Evolutionary conservation across 1,140 invertebrate species (phyloP), one percentile per base, ranked within the genome.

Genomic region (Dendroctonus ponderosae): DNA sequence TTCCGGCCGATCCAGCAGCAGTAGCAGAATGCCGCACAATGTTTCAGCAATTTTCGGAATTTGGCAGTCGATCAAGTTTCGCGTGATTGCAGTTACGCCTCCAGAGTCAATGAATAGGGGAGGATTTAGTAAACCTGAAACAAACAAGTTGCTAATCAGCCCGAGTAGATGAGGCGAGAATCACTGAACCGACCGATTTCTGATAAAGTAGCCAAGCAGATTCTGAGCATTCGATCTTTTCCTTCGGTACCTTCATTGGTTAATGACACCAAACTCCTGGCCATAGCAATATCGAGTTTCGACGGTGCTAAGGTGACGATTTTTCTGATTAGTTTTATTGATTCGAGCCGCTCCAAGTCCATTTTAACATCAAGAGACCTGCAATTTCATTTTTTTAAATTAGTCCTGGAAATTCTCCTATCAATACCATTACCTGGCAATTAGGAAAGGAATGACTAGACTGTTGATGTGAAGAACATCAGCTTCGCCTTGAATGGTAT

Each of bases 321-420:
- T 69, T 88, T 86, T 67, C 92, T 80, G 41, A 91, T 87, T 12
- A 97, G 83, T 75, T 93, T 86, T 64, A 97, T 80, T 0, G 93
- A 93, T 81, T 97, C 94, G 48, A 96, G 85, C 38, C 94, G 84
- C 78, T 97, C 95, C 64, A 91, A 86, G 74, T 95, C 91, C 79
- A 96, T 96, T 70, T 91, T 85, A 51, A 97, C 81, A 80, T 97
- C 94, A 75, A 97, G 85, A 72, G 85, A 91, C 66, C 89, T 87
- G 40, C 12, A 63, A 69, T 26, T 26, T 26, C 80, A 62, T 62
- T 53, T 56, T 12, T 38, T 62, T n/a, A 50, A 62, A 51, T 41
- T 9, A 49, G 56, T 39, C 1, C 4, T 9, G 39, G 39, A 41
- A 60, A 49, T 61, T 44, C 37, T 3, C 38, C 49, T 7, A 3